Evolutionary conservation across 1,140 invertebrate species (phyloP), one percentile per base, ranked within the genome.

Genomic region (Triops longicaudatus): DNA sequence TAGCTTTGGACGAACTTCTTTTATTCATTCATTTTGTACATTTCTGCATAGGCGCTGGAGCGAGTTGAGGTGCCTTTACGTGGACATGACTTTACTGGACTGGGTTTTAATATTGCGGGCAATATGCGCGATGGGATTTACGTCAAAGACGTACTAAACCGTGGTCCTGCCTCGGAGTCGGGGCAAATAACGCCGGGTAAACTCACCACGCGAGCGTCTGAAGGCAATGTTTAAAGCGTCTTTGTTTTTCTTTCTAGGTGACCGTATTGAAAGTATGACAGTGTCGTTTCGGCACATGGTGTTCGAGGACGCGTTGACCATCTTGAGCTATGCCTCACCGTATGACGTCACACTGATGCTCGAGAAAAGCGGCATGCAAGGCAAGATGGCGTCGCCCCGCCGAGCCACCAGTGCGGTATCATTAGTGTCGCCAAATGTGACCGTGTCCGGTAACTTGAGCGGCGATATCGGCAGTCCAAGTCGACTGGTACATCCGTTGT

Each of bases 51-150:
- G 87, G 85, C 86, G 72, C 84, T 85, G 22, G 83, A 85, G 77
- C 83, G 88, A 5, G 88, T 88, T 76, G 85, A 88, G 27, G 92
- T 95, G 9, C 88, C 90, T 77, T 85, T 96, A 73, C 89, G 90
- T 82, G 93, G 93, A 72, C 89, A 91, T 72, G 94, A 96, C 84
- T 95, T 96, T 85, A 94, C 93, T 1, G 94, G 95, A 0, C 86
- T 97, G 0, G 94, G 94, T n/a, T 93, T 96, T 84, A 92, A 93
- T 82, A 91, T 96, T 72, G 91, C 89, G 75, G 95, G 94, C 5
- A 95, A 93, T 81, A 94, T 95, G 88, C 86, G 91, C 77, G 93
- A 96, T 79, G 95, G 94, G 1, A 95, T 96, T 77, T 93, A 90
- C 82, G 89, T 96, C 31, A 94, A 93, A 82, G 93, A 95, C 80